A percentile compares a stretch with the other conserved stretches of the same genome.
These are phyloP conservation scores for Zaprionus ghesquierei DNA, from an alignment of 1,140 invertebrate species.

Conservation along the genomic window DNA sequence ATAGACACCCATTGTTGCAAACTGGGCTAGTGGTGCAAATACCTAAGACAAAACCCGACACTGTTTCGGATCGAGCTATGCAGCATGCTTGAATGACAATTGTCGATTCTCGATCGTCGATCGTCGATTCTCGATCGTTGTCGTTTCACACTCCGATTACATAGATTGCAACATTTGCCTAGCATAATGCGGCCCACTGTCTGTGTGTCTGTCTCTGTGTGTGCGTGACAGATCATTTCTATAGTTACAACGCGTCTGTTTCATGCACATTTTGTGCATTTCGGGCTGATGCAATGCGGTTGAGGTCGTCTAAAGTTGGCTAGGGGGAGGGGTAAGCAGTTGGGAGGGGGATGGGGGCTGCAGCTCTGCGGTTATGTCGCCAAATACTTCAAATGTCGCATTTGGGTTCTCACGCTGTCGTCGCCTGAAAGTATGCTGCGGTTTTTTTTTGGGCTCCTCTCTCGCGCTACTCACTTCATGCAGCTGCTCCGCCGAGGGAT, in stretches of 20 bases:
- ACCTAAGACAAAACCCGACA: not conserved
- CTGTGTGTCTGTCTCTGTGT: not conserved
- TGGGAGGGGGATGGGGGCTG: not conserved
- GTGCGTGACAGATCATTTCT: slow-evolving; percentile 8
- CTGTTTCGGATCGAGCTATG: not conserved
- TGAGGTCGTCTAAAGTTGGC: slow-evolving; percentile 13
- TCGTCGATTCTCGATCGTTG: slow-evolving; percentile 12
- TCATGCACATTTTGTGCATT: slow-evolving; percentile 16
- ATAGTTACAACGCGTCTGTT: not conserved
- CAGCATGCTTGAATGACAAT: not conserved
- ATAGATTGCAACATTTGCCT: slow-evolving; percentile 31
- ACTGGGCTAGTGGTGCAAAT: not conserved
- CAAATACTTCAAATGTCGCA: not conserved
- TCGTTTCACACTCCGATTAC: slow-evolving; percentile 21
- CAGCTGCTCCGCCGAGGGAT: slow-evolving; percentile 71
- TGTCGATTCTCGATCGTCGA: not conserved
- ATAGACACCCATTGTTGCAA: not conserved
- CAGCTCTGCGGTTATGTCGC: not conserved
- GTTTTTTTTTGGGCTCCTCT: not conserved
- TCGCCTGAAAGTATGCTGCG: slow-evolving; percentile 30
- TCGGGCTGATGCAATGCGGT: slow-evolving; percentile 40
- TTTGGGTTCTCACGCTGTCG: slow-evolving; percentile 55
- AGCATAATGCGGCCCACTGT: slow-evolving; percentile 34
- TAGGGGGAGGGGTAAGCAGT: not conserved
- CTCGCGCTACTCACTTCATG: slow-evolving; percentile 57